phyloP scores from a whole-genome alignment of 2,888 invertebrate species.

The Drosophila niveifrons region DNA sequence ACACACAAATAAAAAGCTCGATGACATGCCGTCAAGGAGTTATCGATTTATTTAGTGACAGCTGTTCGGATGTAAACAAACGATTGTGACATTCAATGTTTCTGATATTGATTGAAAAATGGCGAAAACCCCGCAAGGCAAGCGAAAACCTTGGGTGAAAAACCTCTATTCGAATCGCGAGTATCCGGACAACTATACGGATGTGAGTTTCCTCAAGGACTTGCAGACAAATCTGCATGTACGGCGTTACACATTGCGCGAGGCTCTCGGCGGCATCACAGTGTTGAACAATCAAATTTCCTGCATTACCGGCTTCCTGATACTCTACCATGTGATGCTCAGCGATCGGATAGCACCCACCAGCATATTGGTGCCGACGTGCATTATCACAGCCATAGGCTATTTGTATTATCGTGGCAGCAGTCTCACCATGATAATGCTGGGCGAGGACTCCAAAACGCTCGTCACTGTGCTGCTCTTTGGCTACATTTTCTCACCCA shows the following conservation, averaged over 20 bases:
- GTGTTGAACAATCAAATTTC: slow-evolving; percentile 93
- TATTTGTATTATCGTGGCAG: slow-evolving; percentile 87
- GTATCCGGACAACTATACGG: slow-evolving; percentile 97
- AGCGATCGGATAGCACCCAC: slow-evolving; percentile 89
- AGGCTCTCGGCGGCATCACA: slow-evolving; percentile 91
- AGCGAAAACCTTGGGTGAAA: slow-evolving; percentile 90
- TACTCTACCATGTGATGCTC: slow-evolving; percentile 91
- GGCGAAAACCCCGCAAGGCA: slow-evolving; percentile 46
- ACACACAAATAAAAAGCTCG: background rate
- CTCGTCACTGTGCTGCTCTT: slow-evolving; percentile 93
- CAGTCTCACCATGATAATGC: slow-evolving; percentile 63
- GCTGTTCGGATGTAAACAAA: slow-evolving; percentile 50
- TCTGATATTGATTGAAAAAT: slow-evolving; percentile 37
- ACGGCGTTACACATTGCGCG: slow-evolving; percentile 87
- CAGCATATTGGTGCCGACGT: slow-evolving; percentile 87
- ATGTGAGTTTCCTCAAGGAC: slow-evolving; percentile 93
- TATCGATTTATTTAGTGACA: slow-evolving; percentile 19
- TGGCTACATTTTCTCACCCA: slow-evolving; percentile 95
- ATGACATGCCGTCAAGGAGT: background rate
- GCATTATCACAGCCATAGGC: slow-evolving; percentile 87
- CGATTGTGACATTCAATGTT: slow-evolving; percentile 38
- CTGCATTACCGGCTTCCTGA: slow-evolving; percentile 90
- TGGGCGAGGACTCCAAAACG: slow-evolving; percentile 90
- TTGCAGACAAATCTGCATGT: slow-evolving; percentile 93
- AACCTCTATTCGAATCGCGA: slow-evolving; percentile 95